phyloP scores from a whole-genome alignment of 2,888 invertebrate genomes.

The Leptopterna dolabrata region DNA sequence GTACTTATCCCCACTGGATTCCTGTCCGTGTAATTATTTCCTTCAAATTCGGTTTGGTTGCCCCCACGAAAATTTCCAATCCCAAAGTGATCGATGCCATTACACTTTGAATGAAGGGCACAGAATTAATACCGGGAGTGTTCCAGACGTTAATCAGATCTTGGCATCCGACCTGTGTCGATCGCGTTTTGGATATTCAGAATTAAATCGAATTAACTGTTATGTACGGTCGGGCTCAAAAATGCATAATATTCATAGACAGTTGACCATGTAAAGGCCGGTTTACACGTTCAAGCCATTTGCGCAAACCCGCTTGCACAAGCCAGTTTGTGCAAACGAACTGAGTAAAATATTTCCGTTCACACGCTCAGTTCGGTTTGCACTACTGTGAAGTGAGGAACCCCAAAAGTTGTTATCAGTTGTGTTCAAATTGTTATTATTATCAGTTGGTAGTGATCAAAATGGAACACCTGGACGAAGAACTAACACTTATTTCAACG shows the following conservation, averaged over 20 bases:
- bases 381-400: too few relatives aligned
- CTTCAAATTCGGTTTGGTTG: conserved; percentile 22
- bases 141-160: conserved; percentile 32
- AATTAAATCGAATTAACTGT: neutral
- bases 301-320: too few relatives aligned
- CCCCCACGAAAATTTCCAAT: neutral
- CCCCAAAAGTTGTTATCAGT: too few relatives aligned
- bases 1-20: neutral
- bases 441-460: too few relatives aligned
- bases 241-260: neutral
- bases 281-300: too few relatives aligned
- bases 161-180: neutral
- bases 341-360: too few relatives aligned
- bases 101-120: conserved; percentile 28
- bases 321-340: too few relatives aligned
- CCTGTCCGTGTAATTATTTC: conserved; percentile 4
- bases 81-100: conserved; percentile 18
- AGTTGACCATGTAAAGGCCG: too few relatives aligned
- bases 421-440: too few relatives aligned
- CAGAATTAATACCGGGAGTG: conserved; percentile 36
- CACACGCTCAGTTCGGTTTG: too few relatives aligned
- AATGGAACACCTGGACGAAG: too few relatives aligned
- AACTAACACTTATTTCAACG: too few relatives aligned
- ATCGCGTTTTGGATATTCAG: neutral
- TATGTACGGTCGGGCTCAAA: neutral